Percentiles rank a stretch among this genome's conserved stretches.
Evolutionary conservation across 2,888 invertebrate species (phyloP).

Genomic region (Tachystola acroxantha): DNA sequence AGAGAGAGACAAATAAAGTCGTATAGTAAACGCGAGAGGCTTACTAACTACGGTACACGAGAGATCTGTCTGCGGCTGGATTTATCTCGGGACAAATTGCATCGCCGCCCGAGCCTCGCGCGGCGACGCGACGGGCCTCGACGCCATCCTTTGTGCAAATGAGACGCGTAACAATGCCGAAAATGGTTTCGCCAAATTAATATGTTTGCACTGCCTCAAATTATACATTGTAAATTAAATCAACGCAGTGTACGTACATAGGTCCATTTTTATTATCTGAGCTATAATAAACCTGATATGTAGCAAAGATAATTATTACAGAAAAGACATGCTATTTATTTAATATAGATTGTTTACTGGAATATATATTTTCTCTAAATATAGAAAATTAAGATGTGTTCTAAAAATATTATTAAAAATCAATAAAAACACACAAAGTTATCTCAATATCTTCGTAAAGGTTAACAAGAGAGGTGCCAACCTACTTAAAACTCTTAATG

Average conservation of each 20-base stretch:
- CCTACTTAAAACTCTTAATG: constrained; percentile 3
- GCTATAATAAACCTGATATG: too few relatives aligned
- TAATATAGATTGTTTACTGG: too few relatives aligned
- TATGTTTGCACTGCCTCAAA: constrained; percentile 42
- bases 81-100: constrained; percentile 71
- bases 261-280: too few relatives aligned
- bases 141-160: constrained; percentile 55
- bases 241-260: too few relatives aligned
- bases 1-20: constrained; percentile 6
- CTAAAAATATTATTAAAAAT: too few relatives aligned
- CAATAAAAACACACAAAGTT: not conserved
- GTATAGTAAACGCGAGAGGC: constrained; percentile 33
- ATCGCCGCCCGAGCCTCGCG: constrained; percentile 40
- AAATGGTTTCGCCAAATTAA: constrained; percentile 56
- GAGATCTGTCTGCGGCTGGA: constrained; percentile 65
- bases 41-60: constrained; percentile 42
- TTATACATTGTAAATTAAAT: constrained; percentile 8
- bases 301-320: too few relatives aligned
- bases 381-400: too few relatives aligned
- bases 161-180: constrained; percentile 55
- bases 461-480: not conserved
- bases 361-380: too few relatives aligned
- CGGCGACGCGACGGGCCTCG: constrained; percentile 15
- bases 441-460: not conserved
- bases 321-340: too few relatives aligned